These are phyloP conservation scores for Podilymbus podiceps DNA, from an alignment of 2,113 vertebrate species.

Conservation along the genomic window DNA sequence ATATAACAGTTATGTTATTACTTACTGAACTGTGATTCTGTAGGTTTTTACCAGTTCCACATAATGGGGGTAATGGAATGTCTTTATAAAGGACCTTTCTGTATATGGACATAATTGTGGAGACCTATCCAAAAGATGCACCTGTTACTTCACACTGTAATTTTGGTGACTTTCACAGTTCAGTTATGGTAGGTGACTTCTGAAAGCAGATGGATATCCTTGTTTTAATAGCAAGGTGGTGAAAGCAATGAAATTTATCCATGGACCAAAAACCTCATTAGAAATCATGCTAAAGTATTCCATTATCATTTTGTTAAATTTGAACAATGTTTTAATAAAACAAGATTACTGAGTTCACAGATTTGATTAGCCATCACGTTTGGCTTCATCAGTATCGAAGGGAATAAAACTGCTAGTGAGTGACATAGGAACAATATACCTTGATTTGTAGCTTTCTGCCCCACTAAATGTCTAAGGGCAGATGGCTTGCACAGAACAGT, in stretches of 20 bases:
- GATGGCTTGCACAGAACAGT: not conserved
- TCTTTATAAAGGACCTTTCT: not conserved
- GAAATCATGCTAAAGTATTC: not conserved
- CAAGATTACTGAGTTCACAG: not conserved
- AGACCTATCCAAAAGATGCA: not conserved
- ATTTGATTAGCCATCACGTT: not conserved
- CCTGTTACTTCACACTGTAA: not conserved
- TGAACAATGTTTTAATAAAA: not conserved
- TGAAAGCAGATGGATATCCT: not conserved
- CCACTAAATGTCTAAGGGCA: not conserved
- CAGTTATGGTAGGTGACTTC: not conserved
- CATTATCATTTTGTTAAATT: not conserved
- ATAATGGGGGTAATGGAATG: not conserved
- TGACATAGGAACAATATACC: not conserved
- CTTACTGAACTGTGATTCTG: not conserved
- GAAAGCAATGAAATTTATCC: not conserved
- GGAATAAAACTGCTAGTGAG: not conserved
- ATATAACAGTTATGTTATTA: not conserved
- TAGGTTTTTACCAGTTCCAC: not conserved
- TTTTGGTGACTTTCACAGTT: not conserved
- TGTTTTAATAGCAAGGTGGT: not conserved
- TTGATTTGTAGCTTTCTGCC: not conserved
- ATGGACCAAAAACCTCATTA: not conserved
- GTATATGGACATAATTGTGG: not conserved
- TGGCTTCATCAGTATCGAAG: not conserved